Conservation (phyloP, 2,113 vertebrate genomes). For the Epinephelus lanceolatus region DNA sequence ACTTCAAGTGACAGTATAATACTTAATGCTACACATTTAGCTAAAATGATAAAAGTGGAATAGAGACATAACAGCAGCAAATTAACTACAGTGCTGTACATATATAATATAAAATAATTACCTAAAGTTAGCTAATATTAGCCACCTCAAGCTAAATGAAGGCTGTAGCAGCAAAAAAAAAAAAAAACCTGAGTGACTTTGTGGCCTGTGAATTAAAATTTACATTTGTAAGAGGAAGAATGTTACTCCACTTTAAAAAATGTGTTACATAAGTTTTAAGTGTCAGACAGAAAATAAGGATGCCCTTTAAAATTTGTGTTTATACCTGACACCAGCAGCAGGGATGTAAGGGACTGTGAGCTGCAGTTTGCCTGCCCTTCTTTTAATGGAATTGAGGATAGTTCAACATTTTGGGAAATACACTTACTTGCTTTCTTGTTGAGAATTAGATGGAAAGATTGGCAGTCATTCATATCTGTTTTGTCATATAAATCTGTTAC, state of each 20-base stretch:
- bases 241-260: too few species aligned
- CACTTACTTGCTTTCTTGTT: not conserved
- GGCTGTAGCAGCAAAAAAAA: too few species aligned
- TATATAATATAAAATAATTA: too few species aligned
- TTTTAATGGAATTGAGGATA: not conserved
- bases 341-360: too few species aligned
- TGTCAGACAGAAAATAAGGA: too few species aligned
- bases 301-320: not conserved
- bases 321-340: not conserved
- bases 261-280: too few species aligned
- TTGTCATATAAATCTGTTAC: not conserved
- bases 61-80: not conserved
- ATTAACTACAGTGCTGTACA: too few species aligned
- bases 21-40: not conserved
- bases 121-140: not conserved
- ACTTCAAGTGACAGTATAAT: not conserved
- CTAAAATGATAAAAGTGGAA: not conserved
- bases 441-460: too few species aligned
- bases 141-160: not conserved
- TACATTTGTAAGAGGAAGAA: too few species aligned
- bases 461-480: not conserved
- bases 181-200: too few species aligned
- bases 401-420: not conserved
- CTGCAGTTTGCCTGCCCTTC: not conserved
- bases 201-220: too few species aligned